A percentile compares a stretch with the other conserved stretches of the same genome.
phyloP scores from a whole-genome alignment of 2,888 invertebrate genomes.

The Ectemnius cavifrons region DNA sequence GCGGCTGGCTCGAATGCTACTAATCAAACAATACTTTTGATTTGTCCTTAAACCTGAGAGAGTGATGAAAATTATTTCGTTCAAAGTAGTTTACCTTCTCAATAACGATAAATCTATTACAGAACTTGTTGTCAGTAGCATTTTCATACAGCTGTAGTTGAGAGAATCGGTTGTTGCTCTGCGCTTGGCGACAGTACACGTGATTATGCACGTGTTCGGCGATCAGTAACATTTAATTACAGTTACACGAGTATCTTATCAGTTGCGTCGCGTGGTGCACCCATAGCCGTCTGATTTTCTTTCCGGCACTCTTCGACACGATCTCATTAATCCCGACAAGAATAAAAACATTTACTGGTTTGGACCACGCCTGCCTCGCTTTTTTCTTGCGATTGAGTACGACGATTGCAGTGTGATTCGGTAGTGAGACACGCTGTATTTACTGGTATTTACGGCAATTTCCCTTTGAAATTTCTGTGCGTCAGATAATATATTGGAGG shows the following conservation, averaged over 20 bases:
- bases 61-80: no score
- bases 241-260: background rate
- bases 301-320: background rate
- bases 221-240: background rate
- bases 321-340: background rate
- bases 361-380: no score
- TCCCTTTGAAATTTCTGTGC: constrained; percentile 18
- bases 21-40: no score
- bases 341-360: background rate
- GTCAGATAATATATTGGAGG: constrained; percentile 45
- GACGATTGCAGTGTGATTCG: background rate
- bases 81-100: no score
- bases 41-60: no score
- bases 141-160: no score
- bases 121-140: no score
- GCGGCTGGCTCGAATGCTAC: no score
- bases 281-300: background rate
- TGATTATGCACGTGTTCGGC: no score
- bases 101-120: no score
- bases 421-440: constrained; percentile 3
- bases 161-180: no score
- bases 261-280: background rate
- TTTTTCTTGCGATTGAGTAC: background rate
- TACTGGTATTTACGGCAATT: constrained; percentile 21
- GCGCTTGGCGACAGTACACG: no score